Conservation (phyloP, 1,140 invertebrate species). For the Chironomus tepperi region DNA sequence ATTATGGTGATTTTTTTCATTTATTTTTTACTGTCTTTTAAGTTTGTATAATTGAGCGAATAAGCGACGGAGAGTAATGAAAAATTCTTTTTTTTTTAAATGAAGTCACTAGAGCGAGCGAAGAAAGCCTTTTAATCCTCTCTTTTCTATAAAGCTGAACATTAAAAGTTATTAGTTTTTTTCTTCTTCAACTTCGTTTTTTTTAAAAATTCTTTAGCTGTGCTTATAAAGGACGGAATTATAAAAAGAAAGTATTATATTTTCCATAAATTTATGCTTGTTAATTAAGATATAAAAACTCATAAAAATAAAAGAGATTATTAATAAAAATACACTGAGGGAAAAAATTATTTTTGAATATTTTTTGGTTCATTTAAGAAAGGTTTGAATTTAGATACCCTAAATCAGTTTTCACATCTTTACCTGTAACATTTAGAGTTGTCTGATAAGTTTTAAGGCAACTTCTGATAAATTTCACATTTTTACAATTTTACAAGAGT, state of each 20-base stretch:
- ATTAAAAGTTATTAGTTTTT: conserved; percentile 15
- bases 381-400: too few species aligned
- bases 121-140: conserved; percentile 1
- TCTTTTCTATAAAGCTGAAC: not conserved
- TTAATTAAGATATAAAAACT: not conserved
- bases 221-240: not conserved
- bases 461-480: too few species aligned
- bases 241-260: not conserved
- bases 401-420: too few species aligned
- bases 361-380: too few species aligned
- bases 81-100: not conserved
- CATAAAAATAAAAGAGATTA: not conserved
- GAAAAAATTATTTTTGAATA: too few species aligned
- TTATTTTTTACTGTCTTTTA: not conserved
- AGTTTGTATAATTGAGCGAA: not conserved
- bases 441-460: too few species aligned
- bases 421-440: too few species aligned
- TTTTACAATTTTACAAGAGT: too few species aligned
- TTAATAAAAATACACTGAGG: not conserved
- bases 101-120: not conserved
- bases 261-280: not conserved
- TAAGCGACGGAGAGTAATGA: not conserved
- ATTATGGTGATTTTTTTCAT: not conserved
- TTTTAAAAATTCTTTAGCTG: not conserved
- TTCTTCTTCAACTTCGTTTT: not conserved